phyloP scores from a whole-genome alignment of 35 echinoderm and acorn worm genomes.

The Strongylocentrotus purpuratus region DNA sequence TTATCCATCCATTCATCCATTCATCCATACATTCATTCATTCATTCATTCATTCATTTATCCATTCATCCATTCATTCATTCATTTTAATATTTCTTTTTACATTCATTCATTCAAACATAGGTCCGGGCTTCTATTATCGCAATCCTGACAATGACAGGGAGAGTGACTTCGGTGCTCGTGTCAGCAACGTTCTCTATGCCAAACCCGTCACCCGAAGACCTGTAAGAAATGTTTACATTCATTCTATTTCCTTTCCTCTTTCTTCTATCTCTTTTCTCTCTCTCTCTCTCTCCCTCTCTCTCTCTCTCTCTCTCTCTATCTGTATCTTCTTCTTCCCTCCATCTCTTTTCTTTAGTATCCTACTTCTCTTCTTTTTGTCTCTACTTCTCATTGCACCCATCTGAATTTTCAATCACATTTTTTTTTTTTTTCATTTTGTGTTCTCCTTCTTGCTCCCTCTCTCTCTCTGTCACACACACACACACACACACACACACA shows the following conservation, averaged over 20 bases:
- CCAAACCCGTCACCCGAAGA: neutral
- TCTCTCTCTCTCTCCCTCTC: neutral
- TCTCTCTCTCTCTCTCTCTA: neutral
- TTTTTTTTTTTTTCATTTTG: no score
- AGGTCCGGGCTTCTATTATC: conserved; percentile 14
- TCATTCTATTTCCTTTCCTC: neutral
- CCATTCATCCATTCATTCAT: neutral
- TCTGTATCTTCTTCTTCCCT: neutral
- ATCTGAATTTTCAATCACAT: no score
- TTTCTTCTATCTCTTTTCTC: neutral
- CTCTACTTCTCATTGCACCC: neutral
- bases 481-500: no score
- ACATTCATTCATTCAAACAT: neutral
- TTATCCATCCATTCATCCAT: no score
- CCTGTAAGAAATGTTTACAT: neutral
- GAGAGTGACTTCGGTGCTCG: conserved; percentile 17
- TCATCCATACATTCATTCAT: no score
- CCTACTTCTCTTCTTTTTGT: neutral
- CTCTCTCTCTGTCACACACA: no score
- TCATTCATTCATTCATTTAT: neutral
- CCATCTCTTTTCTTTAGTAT: neutral
- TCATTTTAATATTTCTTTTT: neutral
- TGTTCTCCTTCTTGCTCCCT: no score
- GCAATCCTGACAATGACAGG: neutral
- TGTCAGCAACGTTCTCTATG: neutral